phyloP scores from a whole-genome alignment of 1,140 invertebrate species.

The Leptinotarsa lineolata region DNA sequence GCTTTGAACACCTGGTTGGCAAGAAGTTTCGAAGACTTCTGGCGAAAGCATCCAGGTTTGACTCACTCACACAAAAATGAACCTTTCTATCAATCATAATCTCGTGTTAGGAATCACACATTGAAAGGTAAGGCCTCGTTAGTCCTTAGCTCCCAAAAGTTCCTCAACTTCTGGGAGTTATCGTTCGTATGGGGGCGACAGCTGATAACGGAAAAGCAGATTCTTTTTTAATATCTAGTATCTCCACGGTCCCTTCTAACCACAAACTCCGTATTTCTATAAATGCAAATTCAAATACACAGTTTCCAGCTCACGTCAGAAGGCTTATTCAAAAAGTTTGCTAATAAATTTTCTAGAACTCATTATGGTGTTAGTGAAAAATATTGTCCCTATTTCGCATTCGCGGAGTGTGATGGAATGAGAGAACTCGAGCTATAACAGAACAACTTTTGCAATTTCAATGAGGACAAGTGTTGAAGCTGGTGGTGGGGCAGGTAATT shows the following conservation, averaged over 20 bases:
- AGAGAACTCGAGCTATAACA: slow-evolving; percentile 2
- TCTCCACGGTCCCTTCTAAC: background rate
- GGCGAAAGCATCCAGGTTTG: no score
- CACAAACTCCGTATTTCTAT: background rate
- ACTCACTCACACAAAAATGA: no score
- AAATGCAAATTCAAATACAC: slow-evolving; percentile 11
- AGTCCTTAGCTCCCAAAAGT: no score
- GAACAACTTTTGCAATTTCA: slow-evolving; percentile 24
- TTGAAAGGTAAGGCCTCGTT: no score
- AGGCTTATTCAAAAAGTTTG: slow-evolving; percentile 2
- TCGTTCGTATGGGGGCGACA: no score
- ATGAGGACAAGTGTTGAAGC: background rate
- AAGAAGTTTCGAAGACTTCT: no score
- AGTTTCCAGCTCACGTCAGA: background rate
- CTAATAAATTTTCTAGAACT: slow-evolving; percentile 18
- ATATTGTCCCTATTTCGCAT: slow-evolving; percentile 18
- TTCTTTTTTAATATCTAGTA: no score
- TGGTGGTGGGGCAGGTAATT: background rate
- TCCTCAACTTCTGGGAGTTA: no score
- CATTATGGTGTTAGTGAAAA: slow-evolving; percentile 6
- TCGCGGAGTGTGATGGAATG: slow-evolving; percentile 2
- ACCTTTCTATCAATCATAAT: no score
- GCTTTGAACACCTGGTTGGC: no score
- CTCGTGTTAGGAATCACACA: no score
- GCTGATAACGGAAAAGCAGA: no score